These are phyloP conservation scores for Labeo catla DNA, from an alignment of 2,113 vertebrate species.

Conservation along the genomic window DNA sequence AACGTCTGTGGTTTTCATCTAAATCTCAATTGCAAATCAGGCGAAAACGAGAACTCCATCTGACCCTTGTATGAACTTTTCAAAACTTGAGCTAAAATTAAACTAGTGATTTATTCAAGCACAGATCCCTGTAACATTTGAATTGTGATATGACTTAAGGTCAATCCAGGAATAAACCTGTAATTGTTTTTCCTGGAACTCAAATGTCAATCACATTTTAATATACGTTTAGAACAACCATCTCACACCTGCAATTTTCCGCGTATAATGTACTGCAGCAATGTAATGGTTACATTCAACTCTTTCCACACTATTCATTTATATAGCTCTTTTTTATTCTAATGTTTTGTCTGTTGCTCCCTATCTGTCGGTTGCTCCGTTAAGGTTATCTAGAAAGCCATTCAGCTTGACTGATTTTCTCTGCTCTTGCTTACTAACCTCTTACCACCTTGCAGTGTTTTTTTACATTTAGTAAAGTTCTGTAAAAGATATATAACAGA, in stretches of 20 bases:
- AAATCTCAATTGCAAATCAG: conserved; percentile 56
- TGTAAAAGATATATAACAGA: not conserved
- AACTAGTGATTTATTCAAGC: conserved; percentile 47
- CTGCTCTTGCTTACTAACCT: not conserved
- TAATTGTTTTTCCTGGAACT: conserved; percentile 49
- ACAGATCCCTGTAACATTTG: conserved; percentile 15
- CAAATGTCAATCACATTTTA: conserved; percentile 47
- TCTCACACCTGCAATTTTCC: not conserved
- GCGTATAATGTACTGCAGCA: not conserved
- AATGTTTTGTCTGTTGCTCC: conserved; percentile 1
- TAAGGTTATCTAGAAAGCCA: conserved; percentile 1
- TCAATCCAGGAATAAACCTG: conserved; percentile 17
- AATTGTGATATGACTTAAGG: conserved; percentile 38
- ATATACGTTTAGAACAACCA: conserved; percentile 31
- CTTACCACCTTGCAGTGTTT: not conserved
- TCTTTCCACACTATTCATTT: not conserved
- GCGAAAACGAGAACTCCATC: conserved; percentile 30
- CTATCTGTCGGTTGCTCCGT: not conserved
- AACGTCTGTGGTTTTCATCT: conserved; percentile 47
- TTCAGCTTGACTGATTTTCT: not conserved
- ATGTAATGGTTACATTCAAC: not conserved
- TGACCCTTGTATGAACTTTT: conserved; percentile 37
- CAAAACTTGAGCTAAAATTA: conserved; percentile 43
- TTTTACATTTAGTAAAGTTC: not conserved
- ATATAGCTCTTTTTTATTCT: conserved; percentile 10